Conservation (phyloP, 1,140 invertebrate species). For the Drosophila jambulina region DNA sequence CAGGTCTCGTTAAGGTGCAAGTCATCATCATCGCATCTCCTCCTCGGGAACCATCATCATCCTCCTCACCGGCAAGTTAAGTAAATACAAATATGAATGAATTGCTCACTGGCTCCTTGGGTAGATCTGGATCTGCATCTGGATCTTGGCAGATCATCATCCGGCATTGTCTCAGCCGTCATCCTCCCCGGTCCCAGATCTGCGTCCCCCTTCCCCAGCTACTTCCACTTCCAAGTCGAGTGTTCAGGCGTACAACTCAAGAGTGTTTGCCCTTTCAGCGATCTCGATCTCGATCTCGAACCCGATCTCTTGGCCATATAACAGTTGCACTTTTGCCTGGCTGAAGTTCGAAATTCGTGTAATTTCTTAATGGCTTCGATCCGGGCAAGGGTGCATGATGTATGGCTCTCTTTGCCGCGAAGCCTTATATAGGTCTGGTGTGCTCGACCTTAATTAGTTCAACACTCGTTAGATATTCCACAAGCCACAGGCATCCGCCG, state of each 20-base stretch:
- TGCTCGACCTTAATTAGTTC: constrained; percentile 76
- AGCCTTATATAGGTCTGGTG: constrained; percentile 56
- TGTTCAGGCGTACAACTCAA: constrained; percentile 55
- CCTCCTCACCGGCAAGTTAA: constrained; percentile 70
- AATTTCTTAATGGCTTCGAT: constrained; percentile 57
- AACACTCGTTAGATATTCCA: constrained; percentile 64
- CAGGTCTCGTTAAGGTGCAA: constrained; percentile 69
- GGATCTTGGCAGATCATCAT: constrained; percentile 78
- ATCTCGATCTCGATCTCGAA: constrained; percentile 42
- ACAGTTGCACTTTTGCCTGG: constrained; percentile 48
- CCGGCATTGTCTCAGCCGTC: constrained; percentile 62
- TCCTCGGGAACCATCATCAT: constrained; percentile 62
- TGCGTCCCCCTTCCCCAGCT: constrained; percentile 3
- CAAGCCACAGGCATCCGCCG: constrained; percentile 68
- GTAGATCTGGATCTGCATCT: constrained; percentile 61
- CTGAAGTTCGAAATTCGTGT: constrained; percentile 56
- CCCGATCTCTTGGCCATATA: constrained; percentile 52
- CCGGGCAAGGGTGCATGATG: background rate
- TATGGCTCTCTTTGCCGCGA: constrained; percentile 18
- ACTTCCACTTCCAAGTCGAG: constrained; percentile 37
- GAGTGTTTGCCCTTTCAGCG: constrained; percentile 66
- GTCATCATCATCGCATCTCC: constrained; percentile 69
- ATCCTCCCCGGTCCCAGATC: constrained; percentile 12
- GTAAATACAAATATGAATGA: constrained; percentile 83
- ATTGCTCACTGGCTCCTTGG: constrained; percentile 57